These are phyloP conservation scores for Spatula versicolor DNA, from an alignment of 2,797 vertebrate genomes.

Conservation along the genomic window DNA sequence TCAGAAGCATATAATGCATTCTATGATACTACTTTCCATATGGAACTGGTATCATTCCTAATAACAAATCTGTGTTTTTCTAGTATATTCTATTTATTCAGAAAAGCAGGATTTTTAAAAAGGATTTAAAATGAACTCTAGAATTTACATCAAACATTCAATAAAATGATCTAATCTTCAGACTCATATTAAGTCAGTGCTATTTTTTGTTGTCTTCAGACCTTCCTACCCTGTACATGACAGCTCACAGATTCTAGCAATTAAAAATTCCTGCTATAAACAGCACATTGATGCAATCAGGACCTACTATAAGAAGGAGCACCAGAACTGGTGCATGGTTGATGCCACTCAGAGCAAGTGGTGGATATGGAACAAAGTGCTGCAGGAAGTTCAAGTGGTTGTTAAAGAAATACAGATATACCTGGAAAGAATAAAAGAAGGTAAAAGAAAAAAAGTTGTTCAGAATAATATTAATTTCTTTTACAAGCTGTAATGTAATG, in stretches of 20 bases:
- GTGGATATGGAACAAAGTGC: slow-evolving; percentile 86
- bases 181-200: neutral
- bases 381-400: slow-evolving; percentile 80
- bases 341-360: slow-evolving; percentile 90
- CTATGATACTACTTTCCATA: neutral
- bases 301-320: slow-evolving; percentile 82
- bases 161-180: neutral
- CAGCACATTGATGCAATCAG: slow-evolving; percentile 81
- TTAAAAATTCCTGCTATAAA: slow-evolving; percentile 83
- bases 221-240: slow-evolving; percentile 82
- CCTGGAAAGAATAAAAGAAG: slow-evolving; percentile 83
- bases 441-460: slow-evolving; percentile 77
- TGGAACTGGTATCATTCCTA: neutral
- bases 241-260: slow-evolving; percentile 85
- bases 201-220: slow-evolving; percentile 47
- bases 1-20: neutral
- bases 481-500: neutral
- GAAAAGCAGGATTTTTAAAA: neutral
- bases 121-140: neutral
- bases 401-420: slow-evolving; percentile 85
- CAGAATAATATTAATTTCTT: neutral
- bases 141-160: neutral
- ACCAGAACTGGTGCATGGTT: slow-evolving; percentile 89
- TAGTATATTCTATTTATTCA: neutral
- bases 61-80: neutral